phyloP scores from a whole-genome alignment of 2,888 invertebrate genomes.

The Theretra japonica region DNA sequence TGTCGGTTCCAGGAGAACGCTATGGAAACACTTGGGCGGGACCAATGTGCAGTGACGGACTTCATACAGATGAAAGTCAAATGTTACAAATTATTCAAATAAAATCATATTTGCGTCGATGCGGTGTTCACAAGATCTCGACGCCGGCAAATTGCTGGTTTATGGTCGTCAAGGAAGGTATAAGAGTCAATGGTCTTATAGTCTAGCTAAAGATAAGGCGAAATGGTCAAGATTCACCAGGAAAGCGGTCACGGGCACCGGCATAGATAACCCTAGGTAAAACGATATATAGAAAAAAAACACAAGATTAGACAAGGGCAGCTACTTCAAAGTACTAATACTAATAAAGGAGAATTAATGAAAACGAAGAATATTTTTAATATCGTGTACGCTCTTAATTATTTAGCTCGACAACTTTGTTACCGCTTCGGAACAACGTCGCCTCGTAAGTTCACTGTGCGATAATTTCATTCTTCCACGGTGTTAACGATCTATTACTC shows the following conservation, averaged over 20 bases:
- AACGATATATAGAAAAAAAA: neutral
- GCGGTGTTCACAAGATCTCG: too few species aligned
- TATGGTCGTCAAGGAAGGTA: neutral
- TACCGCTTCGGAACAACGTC: neutral
- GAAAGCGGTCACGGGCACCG: too few species aligned
- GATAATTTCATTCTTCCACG: constrained; percentile 12
- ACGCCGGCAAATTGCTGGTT: too few species aligned
- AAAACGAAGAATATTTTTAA: neutral
- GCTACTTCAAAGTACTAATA: neutral
- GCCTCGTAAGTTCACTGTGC: neutral
- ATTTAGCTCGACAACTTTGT: neutral
- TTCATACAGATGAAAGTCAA: too few species aligned
- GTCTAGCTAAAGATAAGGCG: too few species aligned
- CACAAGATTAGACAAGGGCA: neutral
- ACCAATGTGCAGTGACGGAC: too few species aligned
- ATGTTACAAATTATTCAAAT: too few species aligned
- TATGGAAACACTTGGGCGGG: too few species aligned
- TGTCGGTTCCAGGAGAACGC: too few species aligned
- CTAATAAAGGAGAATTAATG: neutral
- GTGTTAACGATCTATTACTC: constrained; percentile 18
- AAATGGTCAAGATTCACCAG: neutral
- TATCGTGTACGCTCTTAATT: neutral
- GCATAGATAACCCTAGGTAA: too few species aligned
- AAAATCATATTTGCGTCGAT: too few species aligned
- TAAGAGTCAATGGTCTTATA: neutral